A percentile compares a stretch with the other conserved stretches of the same genome.
Evolutionary conservation across 2,888 invertebrate species (phyloP).

Genomic region (Melanostoma scalare): DNA sequence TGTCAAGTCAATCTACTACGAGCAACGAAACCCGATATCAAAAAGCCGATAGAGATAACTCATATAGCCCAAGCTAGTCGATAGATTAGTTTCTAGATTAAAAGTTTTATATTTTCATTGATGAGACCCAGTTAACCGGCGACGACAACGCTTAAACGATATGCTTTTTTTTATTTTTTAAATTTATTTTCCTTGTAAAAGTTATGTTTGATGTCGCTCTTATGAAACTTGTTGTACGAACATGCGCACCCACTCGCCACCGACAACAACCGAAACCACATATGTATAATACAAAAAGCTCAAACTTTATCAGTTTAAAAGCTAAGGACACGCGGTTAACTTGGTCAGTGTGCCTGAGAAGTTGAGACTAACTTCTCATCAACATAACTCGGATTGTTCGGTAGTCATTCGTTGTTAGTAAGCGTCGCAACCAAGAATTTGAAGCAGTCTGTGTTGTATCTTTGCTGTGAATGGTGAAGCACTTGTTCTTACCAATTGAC

Average conservation of each 20-base stretch:
- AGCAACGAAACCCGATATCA: neutral
- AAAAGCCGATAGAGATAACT: neutral
- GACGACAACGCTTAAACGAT: neutral
- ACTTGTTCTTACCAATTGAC: constrained; percentile 44
- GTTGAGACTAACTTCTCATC: constrained; percentile 56
- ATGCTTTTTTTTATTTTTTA: constrained; percentile 9
- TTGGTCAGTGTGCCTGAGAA: constrained; percentile 76
- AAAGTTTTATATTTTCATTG: constrained; percentile 53
- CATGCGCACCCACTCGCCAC: constrained; percentile 44
- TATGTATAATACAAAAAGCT: constrained; percentile 66
- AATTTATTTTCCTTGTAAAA: neutral
- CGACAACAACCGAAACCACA: neutral
- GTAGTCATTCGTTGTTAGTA: constrained; percentile 15
- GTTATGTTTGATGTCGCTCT: constrained; percentile 9
- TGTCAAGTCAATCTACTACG: neutral
- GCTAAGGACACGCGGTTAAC: constrained; percentile 80
- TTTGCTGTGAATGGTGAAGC: constrained; percentile 52
- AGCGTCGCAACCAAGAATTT: constrained; percentile 19
- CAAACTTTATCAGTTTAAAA: constrained; percentile 78
- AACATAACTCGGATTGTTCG: constrained; percentile 32
- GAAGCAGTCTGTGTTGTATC: constrained; percentile 51
- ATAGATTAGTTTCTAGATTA: constrained; percentile 17
- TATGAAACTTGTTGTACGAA: constrained; percentile 53
- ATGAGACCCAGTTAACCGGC: constrained; percentile 51
- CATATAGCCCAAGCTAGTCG: neutral